phyloP scores from a whole-genome alignment of 2,888 invertebrate genomes.

The Ceriagrion tenellum region DNA sequence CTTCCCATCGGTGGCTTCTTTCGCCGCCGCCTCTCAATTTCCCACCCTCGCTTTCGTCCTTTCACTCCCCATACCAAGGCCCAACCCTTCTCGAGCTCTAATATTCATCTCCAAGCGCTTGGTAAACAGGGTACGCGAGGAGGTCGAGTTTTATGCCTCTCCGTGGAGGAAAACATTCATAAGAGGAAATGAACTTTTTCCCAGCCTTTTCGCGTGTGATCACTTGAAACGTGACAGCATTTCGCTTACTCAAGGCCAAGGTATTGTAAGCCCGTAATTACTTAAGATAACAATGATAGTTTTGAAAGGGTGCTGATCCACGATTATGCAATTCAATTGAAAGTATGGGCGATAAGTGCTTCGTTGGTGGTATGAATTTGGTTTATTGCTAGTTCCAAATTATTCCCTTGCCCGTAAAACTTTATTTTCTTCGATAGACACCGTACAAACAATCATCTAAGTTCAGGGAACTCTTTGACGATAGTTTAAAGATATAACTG shows the following conservation, averaged over 20 bases:
- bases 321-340: background rate
- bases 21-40: background rate
- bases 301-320: background rate
- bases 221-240: background rate
- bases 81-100: background rate
- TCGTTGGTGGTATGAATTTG: too few relatives aligned
- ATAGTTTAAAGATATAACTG: too few relatives aligned
- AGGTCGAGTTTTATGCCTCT: background rate
- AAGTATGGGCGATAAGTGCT: too few relatives aligned
- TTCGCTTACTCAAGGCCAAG: background rate
- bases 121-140: background rate
- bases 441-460: too few relatives aligned
- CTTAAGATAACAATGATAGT: background rate
- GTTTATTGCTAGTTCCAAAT: too few relatives aligned
- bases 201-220: background rate
- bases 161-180: background rate
- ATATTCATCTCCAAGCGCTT: background rate
- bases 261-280: background rate
- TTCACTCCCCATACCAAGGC: background rate
- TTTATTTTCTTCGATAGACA: too few relatives aligned
- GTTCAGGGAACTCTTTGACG: too few relatives aligned
- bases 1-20: background rate
- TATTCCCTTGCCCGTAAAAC: too few relatives aligned
- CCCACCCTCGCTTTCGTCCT: background rate
- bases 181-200: background rate